Evolutionary conservation across 2,113 vertebrate species (phyloP), one percentile per base, ranked within the genome.

Genomic region (Nansenia antarctica): DNA sequence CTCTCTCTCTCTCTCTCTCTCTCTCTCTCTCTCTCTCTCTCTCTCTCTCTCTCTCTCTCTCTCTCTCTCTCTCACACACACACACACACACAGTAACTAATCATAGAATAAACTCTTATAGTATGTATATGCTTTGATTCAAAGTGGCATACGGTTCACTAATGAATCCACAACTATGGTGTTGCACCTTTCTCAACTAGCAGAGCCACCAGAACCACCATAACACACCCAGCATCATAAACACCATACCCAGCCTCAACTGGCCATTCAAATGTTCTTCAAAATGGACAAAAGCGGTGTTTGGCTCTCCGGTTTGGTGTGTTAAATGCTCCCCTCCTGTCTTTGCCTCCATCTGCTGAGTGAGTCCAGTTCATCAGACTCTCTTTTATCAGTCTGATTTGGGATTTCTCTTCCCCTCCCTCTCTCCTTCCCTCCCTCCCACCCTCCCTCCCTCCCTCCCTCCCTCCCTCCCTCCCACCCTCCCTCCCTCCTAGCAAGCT

Each of bases 321-420:
- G 24, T 55, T 9, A 26, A 27, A 24, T 4, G 9, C 53, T 55
- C 3, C 22, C 26, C 24, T 3, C 24, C 9, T n/a, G n/a, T n/a
- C n/a, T n/a, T n/a, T 27, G 22, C 30, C 32, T n/a, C 20, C 58
- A 60, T 60, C 58, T 60, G 58, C 31, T 22, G 58, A 20, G 3
- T 60, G 11, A 1, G 30, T 60, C n/a, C 30, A 32, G 20, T 29
- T 9, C 34, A 60, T 32, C 58, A 32, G 58, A 8, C 8, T 2
- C 58, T 60, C 57, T 31, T 29, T 58, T 60, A 60, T 60, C 31
- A 32, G 57, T 20, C n/a, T 32, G 57, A 32, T 34, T 60, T 20
- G 57, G 31, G 29, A 34, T 60, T 60, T 32, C 9, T n/a, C n/a
- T n/a, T n/a, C n/a, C n/a, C n/a, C n/a, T n/a, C n/a, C n/a, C n/a